Evolutionary conservation across 2,113 vertebrate species (phyloP).

Genomic region (Onychostruthus taczanowskii): DNA sequence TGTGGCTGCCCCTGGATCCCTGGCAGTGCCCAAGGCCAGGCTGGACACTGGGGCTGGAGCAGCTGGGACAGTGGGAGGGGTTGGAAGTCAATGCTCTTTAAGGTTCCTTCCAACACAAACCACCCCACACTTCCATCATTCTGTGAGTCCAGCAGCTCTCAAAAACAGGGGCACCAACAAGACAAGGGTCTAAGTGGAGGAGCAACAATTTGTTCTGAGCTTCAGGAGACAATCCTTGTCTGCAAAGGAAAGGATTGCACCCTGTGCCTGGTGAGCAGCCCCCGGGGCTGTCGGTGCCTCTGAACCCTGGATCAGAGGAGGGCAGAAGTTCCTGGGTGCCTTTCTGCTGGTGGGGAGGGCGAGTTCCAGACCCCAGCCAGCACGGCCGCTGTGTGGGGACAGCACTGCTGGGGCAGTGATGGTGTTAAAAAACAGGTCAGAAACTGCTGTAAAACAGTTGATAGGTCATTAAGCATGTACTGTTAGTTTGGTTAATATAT

Average conservation of each 20-base stretch:
- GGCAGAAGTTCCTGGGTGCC: fast-evolving
- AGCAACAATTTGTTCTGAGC: not conserved
- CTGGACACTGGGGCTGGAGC: not conserved
- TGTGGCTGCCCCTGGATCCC: not conserved
- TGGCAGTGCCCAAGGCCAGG: not conserved
- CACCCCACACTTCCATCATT: fast-evolving
- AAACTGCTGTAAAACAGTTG: no score
- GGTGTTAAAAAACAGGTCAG: no score
- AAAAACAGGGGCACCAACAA: fast-evolving
- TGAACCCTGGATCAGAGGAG: not conserved
- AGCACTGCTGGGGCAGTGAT: not conserved
- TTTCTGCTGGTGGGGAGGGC: fast-evolving
- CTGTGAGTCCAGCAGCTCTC: not conserved
- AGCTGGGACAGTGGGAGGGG: fast-evolving
- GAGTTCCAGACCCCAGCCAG: fast-evolving
- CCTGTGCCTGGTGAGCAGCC: not conserved
- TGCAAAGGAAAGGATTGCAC: no score
- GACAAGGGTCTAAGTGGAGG: not conserved
- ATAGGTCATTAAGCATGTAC: no score
- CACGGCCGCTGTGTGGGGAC: not conserved
- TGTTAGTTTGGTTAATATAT: no score
- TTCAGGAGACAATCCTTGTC: fast-evolving
- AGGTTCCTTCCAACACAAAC: not conserved
- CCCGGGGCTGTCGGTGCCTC: not conserved
- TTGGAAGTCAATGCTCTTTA: not conserved